These are phyloP conservation scores for Andrena dorsata DNA, from an alignment of 2,888 invertebrate genomes.

Conservation along the genomic window DNA sequence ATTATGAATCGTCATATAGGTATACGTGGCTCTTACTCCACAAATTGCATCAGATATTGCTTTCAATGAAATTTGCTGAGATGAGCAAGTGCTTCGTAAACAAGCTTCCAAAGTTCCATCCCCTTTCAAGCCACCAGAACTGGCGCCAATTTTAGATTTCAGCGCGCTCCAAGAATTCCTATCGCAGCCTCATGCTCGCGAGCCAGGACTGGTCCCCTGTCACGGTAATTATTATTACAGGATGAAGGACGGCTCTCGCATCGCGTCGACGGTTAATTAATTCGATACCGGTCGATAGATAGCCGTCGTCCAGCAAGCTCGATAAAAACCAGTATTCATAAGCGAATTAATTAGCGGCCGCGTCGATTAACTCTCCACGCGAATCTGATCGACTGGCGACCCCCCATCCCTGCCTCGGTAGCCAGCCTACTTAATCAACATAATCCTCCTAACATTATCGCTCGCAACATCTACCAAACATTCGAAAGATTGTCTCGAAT, in stretches of 20 bases:
- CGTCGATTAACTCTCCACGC: slow-evolving; percentile 37
- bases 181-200: slow-evolving; percentile 17
- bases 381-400: not conserved
- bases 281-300: slow-evolving; percentile 41
- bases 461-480: not conserved
- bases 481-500: not conserved
- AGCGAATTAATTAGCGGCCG: slow-evolving; percentile 55
- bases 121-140: too few relatives aligned
- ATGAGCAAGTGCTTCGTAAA: not conserved
- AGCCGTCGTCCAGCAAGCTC: slow-evolving; percentile 33
- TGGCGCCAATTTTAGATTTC: not conserved
- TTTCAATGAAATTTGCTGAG: not conserved
- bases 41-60: too few relatives aligned
- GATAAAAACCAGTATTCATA: slow-evolving; percentile 43
- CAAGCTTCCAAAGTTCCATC: not conserved
- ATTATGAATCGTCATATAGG: not conserved
- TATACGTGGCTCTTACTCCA: not conserved
- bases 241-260: slow-evolving; percentile 22
- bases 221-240: slow-evolving; percentile 38
- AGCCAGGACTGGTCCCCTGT: not conserved
- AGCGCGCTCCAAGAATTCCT: slow-evolving; percentile 1
- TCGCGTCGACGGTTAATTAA: slow-evolving; percentile 53
- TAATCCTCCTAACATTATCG: too few relatives aligned
- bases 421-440: not conserved
- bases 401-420: not conserved